Evolutionary conservation across 2,888 invertebrate genomes (phyloP).

Genomic region (Drosophila testacea): DNA sequence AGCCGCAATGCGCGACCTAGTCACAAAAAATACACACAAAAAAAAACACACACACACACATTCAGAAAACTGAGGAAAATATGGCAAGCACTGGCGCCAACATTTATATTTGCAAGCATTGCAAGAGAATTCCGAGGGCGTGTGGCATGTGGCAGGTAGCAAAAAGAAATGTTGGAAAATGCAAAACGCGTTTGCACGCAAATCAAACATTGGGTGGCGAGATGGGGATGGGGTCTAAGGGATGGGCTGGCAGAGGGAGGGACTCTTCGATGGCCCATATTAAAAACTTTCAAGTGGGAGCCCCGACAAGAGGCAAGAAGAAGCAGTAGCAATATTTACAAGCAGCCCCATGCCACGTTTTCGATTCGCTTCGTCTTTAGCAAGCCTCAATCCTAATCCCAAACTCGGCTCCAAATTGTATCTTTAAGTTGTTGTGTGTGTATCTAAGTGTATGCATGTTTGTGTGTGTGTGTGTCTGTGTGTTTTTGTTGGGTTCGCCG

Average conservation of each 20-base stretch:
- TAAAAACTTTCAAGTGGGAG: conserved; percentile 54
- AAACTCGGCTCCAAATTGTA: conserved; percentile 47
- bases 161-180: conserved; percentile 24
- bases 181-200: conserved; percentile 48
- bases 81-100: conserved; percentile 55
- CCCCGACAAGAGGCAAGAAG: conserved; percentile 8
- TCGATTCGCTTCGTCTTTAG: background rate
- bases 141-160: conserved; percentile 3
- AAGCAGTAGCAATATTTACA: background rate
- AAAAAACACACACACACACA: background rate
- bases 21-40: background rate
- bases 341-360: background rate
- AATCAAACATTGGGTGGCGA: conserved; percentile 43
- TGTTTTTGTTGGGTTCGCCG: conserved; percentile 30
- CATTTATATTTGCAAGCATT: conserved; percentile 42
- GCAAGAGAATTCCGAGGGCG: background rate
- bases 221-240: no score
- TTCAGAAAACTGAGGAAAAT: conserved; percentile 1
- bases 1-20: conserved; percentile 10
- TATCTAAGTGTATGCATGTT: conserved; percentile 7
- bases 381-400: conserved; percentile 16
- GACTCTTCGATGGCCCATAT: conserved; percentile 31
- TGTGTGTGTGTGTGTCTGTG: conserved; percentile 6
- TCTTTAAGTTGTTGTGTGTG: conserved; percentile 32
- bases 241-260: background rate